Base-by-base conservation (phyloP, 1,140 invertebrate genomes). In the Dolichoris vasculosae region DNA sequence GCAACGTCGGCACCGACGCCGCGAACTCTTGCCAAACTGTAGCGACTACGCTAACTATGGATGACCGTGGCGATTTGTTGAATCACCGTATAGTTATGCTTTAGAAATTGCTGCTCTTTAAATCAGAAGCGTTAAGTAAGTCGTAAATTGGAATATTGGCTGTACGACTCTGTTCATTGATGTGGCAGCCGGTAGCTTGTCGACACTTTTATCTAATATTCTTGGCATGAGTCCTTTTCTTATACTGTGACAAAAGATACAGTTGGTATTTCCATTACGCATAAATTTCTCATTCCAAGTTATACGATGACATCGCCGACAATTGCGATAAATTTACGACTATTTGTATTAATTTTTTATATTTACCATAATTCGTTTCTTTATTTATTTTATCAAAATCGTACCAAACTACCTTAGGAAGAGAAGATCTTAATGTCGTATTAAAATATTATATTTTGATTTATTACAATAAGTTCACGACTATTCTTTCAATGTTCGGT, bases 41-140 rank as follows among this genome's bases (percentile, higher is more conserved):
- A 86, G 88, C 83, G 83, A n/a, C n/a, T n/a, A n/a, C n/a, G n/a
- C n/a, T n/a, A n/a, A n/a, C n/a, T n/a, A n/a, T n/a, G n/a, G n/a
- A 88, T 86, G 26, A 86, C 51, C 83, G 71, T 69, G 76, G 77
- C 83, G 76, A 88, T 87, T 87, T 88, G 81, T 89, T 76, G 81
- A 59, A 82, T 86, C 73, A 26, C 51, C 20, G 23, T 23, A 1
- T 78, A 30, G 15, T 76, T n/a, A n/a, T 48, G 32, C 30, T 7
- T 38, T 55, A 23, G 32, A 30, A 15, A 69, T 48, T 9, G 23
- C 40, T 81, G 23, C n/a, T 81, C n/a, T 38, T 67, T 81, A 46
- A 81, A 20, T 20, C 40, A 69, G 26, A 81, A 9, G 40, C 48
- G 51, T 77, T 40, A 77, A 82, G 79, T 51, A 64, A 81, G n/a